Evolutionary conservation across 2,797 vertebrate species (phyloP), one percentile per base, ranked within the genome.

Genomic region (Sciurus vulgaris): DNA sequence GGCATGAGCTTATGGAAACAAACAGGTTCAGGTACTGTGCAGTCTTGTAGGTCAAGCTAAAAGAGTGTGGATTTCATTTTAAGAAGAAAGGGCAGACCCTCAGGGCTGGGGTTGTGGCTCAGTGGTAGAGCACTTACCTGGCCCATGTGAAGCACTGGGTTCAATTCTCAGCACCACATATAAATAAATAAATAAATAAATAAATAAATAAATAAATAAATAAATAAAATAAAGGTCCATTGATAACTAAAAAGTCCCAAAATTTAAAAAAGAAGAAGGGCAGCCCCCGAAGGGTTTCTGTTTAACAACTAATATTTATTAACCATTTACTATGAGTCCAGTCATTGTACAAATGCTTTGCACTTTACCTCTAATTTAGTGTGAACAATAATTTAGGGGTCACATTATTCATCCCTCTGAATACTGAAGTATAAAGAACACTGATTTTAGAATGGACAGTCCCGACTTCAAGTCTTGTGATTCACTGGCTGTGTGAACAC

Each of bases 401-500:
- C 3, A 35, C 76, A 86, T 86, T 79, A 35, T 79, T 89, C 44
- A 67, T 86, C 26, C 77, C 33, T n/a, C 2, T 59, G 51, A 86
- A 59, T 59, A 84, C 24, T 63, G 72, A 86, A 77, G 33, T 72
- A 41, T 74, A 69, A 83, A 93, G 35, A 77, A 30, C 10, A 54
- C 28, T 83, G 20, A 11, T 61, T 73, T 89, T 73, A 51, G 70
- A 54, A 72, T 10, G 11, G 51, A 65, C 47, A 44, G 61, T 67
- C 20, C 54, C 82, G 47, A 83, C 54, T 94, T 72, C 69, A 84
- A 96, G 35, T 26, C 47, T 83, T 15, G 69, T 6, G 20, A 47
- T 22, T 92, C 24, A 20, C 24, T 26, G 59, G 54, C 85, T 92
- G 49, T 92, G 88, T 89, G 77, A 92, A 47, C 47, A 70, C 49